Evolutionary conservation across 2,888 invertebrate species (phyloP), one percentile per base, ranked within the genome.

Genomic region (Metellina segmentata): DNA sequence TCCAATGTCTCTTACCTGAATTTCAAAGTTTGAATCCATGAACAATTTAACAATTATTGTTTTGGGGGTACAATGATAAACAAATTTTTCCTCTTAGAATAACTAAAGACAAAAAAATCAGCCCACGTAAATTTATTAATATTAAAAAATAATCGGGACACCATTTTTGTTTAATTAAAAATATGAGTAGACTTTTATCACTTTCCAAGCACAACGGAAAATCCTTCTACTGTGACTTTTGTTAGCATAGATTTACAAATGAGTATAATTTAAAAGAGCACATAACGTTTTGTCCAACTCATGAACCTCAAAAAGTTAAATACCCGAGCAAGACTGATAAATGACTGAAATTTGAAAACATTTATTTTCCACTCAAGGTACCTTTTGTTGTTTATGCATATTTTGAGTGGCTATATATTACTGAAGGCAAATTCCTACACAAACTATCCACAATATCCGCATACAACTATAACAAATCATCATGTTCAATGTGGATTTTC

Each of bases 31-130:
- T 81, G 89, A 81, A n/a, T 9, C 2, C 7, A 16, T 20, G 13
- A 89, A 89, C 72, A 13, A 16, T 49, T 9, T 89, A 34, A 74
- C 89, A 6, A 16, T 89, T 5, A 89, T 81, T 69, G 69, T 89
- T 5, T 89, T 51, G n/a, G n/a, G 61, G 75, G 9, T 82, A 0
- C 7, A 74, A n/a, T n/a, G n/a, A 89, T 11, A 74, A 82, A 49
- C 9, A 53, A 9, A 19, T 89, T 11, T 89, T 71, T 61, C 88
- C 88, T 9, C 69, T 88, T 7, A 19, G n/a, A 34, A 81, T 88
- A 8, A 88, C 81, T 0, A 16, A 49, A 19, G n/a, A 52, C 5
- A n/a, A 34, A 20, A 72, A 16, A 34, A 7, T n/a, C n/a, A 49
- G 19, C 7, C 6, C 81, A 89, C 34, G n/a, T 75, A n/a, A n/a